A percentile compares a stretch with the other conserved stretches of the same genome.
These are phyloP conservation scores for Tinea trinotella DNA, from an alignment of 2,888 invertebrate species.

Conservation along the genomic window DNA sequence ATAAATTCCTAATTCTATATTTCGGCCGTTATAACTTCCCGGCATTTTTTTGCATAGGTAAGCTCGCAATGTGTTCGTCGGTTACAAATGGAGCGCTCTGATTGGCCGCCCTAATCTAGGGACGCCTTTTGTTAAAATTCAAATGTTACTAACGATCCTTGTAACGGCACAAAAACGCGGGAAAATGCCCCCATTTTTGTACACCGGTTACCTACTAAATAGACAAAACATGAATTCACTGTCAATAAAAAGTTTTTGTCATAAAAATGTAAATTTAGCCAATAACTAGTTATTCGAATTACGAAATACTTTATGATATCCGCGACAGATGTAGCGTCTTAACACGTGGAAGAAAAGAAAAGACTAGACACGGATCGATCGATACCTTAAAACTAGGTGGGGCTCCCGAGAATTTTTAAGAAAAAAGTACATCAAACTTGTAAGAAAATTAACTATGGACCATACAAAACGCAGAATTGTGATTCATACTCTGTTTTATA, in stretches of 20 bases:
- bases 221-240: too few species aligned
- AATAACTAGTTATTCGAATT: not conserved
- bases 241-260: too few species aligned
- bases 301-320: not conserved
- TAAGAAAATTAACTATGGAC: not conserved
- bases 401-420: not conserved
- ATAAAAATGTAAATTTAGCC: not conserved
- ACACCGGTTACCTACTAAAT: too few species aligned
- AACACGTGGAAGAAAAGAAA: conserved; percentile 3
- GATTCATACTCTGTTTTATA: not conserved
- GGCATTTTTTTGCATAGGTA: too few species aligned
- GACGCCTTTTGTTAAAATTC: conserved; percentile 11
- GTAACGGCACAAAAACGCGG: conserved; percentile 17
- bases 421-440: not conserved
- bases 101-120: conserved; percentile 19
- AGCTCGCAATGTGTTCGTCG: not conserved
- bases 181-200: too few species aligned
- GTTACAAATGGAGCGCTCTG: not conserved
- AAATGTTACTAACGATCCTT: conserved; percentile 6
- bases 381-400: conserved; percentile 3
- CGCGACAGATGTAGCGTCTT: conserved; percentile 7
- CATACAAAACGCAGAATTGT: not conserved
- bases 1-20: too few species aligned
- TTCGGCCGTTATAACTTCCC: too few species aligned
- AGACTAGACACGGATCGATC: not conserved